These are phyloP conservation scores for rat (Rattus norvegicus) DNA, from an alignment of 2,113 vertebrate species.

Conservation along the genomic window GRCr8 NC_086026.1:112594001-112594500, in stretches of 20 bases:
- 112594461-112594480: not conserved
- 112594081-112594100: not conserved
- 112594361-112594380: too few species aligned
- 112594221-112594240: not conserved
- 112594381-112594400: not conserved
- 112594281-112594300: not conserved
- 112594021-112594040: not conserved
- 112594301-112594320: not conserved
- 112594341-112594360: not conserved
- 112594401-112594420: not conserved
- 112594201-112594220: not conserved
- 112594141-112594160: not conserved
- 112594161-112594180: not conserved
- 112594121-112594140: not conserved
- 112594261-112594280: not conserved
- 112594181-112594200: not conserved
- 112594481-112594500: not conserved
- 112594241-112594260: not conserved
- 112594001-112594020: too few species aligned
- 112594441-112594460: not conserved
- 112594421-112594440: not conserved
- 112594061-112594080: not conserved
- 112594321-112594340: too few species aligned
- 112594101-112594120: not conserved
- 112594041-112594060: not conserved